Evolutionary conservation across 2,113 vertebrate species (phyloP).

Genomic region (Todiramphus chloris): DNA sequence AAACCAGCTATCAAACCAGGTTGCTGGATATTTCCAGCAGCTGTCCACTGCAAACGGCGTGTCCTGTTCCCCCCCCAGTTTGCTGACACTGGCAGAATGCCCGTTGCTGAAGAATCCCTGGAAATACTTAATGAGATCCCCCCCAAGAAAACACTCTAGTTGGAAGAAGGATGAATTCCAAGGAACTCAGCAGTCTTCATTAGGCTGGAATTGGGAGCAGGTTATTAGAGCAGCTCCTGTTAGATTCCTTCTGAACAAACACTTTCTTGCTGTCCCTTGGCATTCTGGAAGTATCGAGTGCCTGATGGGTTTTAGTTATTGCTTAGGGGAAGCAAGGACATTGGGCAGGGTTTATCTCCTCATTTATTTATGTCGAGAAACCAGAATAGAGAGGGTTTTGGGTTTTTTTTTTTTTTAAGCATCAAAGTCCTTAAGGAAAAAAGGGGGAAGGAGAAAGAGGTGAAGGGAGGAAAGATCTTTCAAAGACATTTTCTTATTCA

Average conservation of each 20-base stretch:
- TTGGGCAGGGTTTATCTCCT: neutral
- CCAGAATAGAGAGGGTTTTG: neutral
- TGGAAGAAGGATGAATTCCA: constrained; percentile 1
- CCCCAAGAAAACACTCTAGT: neutral
- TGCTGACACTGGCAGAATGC: accelerated
- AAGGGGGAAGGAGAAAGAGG: neutral
- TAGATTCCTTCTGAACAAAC: neutral
- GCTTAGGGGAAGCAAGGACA: neutral
- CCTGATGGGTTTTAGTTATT: neutral
- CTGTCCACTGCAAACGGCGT: neutral
- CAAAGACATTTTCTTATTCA: neutral
- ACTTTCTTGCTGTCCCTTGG: neutral
- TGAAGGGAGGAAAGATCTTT: neutral
- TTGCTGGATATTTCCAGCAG: neutral
- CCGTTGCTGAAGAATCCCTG: neutral
- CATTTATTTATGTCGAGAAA: neutral
- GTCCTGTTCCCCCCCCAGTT: neutral
- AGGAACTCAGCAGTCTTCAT: neutral
- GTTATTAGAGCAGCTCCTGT: constrained; percentile 30
- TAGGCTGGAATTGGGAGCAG: constrained; percentile 3
- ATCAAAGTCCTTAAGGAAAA: neutral
- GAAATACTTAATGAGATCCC: neutral
- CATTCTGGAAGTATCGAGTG: neutral
- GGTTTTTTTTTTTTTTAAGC: neutral
- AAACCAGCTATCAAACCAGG: neutral